Evolutionary conservation across 2,113 vertebrate genomes (phyloP), one percentile per base, ranked within the genome.

Genomic region (Charina bottae): DNA sequence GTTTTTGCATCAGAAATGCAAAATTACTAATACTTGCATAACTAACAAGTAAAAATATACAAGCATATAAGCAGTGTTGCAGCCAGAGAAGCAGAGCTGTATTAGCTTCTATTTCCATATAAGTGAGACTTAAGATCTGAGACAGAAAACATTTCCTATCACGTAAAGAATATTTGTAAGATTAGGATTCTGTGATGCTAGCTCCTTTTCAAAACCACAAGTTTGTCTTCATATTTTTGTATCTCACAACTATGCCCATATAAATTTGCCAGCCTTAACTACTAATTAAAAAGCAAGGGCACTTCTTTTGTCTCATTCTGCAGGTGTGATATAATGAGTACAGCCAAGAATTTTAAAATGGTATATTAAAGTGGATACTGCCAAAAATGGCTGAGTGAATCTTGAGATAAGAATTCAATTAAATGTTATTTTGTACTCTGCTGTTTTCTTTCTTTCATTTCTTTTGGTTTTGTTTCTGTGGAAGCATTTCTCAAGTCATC

Each of bases 391-490:
- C 72, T 42, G 78, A 85, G 58, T 46, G 23, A 49, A 92, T 85
- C 78, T 84, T 85, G 58, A 64, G 87, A 92, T 85, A 92, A 89
- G 46, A 92, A 89, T 92, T 85, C 62, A 92, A 85, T 89, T 89
- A 92, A 55, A 46, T 12, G 78, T 56, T 59, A 37, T 33, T 87
- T 90, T 72, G 21, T 49, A 87, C 56, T 17, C 53, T 59, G 26
- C 11, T 6, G 9, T 64, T 89, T 89, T 21, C 28, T 13, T 6
- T 6, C 5, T n/a, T 64, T 53, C 58, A 19, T 85, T 54, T 53
- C 9, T 49, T 59, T 10, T 68, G 58, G 19, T 92, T 56, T 86
- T 85, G 55, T 59, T 56, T 54, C 15, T 37, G 21, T 72, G 56
- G 37, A 90, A 85, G 46, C 26, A 23, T 85, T 89, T 83, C 42